Evolutionary conservation across 1,140 invertebrate genomes (phyloP), one percentile per base, ranked within the genome.

Genomic region (Atta cephalotes): DNA sequence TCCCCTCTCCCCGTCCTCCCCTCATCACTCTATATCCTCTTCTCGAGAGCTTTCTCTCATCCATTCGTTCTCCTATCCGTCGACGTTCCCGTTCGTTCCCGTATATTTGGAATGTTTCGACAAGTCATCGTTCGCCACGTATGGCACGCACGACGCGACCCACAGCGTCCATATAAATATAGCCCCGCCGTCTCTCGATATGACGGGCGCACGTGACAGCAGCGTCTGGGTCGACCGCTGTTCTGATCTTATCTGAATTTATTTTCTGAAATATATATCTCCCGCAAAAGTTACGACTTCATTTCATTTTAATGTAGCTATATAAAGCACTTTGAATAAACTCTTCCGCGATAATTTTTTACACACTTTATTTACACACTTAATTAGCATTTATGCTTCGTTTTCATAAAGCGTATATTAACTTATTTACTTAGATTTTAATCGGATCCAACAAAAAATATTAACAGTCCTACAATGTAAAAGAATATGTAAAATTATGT

Each of bases 81-180:
- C 21, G 60, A 45, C 25, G 21, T 28, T 25, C 28, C 18, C 35
- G 53, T 53, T 66, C 25, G 39, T 82, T 60, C 21, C 7, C 71
- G 25, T 74, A 62, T 62, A 62, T 84, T 60, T 21, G 65, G 65
- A 81, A 51, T 53, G 35, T 58, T 70, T 81, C 49, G 51, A 31
- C 79, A 31, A 63, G 62, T 31, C 45, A 35, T 53, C 74, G 31
- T 31, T 62, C n/a, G 31, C 28, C 62, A 49, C 62, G 62, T 78
- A 60, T 28, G 62, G 1, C 28, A 35, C 60, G 62, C 28, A 25
- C 12, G n/a, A 35, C 28, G 35, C 21, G 58, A 62, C 21, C 53
- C 56, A 18, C 21, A 25, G 18, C 39, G 14, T 45, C 39, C 14
- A 56, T 39, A 39, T 81, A 81, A 84, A 84, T 84, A 62, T 74